Evolutionary conservation across 2,888 invertebrate genomes (phyloP), one percentile per base, ranked within the genome.

Genomic region (Thelaira solivaga): DNA sequence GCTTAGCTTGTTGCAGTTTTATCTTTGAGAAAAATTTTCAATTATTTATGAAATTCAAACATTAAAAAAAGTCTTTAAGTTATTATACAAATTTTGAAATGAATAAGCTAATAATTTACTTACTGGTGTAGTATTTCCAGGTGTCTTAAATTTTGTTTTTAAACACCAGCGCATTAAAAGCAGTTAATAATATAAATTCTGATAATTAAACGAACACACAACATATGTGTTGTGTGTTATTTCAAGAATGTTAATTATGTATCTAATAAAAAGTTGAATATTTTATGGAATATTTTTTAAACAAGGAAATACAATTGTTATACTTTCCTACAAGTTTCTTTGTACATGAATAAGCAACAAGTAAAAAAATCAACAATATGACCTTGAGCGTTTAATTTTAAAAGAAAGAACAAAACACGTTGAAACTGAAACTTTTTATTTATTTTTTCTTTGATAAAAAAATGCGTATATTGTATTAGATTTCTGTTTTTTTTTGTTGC

Each of bases 291-390:
- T 36, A 22, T 13, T 34, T 26, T 1, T 22, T 18, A n/a, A 69
- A 76, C 45, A 59, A 71, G 76, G 76, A 76, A 76, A 71, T 65
- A 13, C 10, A 41, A 31, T 11, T 45, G 13, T 51, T 10, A 41
- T 16, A 57, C 43, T 59, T 65, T 55, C 20, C 20, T 20, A 3
- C 7, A 31, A 13, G 41, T 61, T 43, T 24, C 16, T 61, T 41
- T 51, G 22, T 51, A 4, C 11, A 6, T 41, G 13, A 49, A 47
- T 26, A 13, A 16, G 4, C 10, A 6, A 59, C 34, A 13, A 16
- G 4, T 6, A 6, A 59, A 26, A 26, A 64, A 51, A 29, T 34
- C 24, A 29, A 68, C 22, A 8, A 36, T 45, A 41, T 73, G 49
- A 73, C 77, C 77, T 77, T 77, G 68, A 39, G 2, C 10, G 31